These are phyloP conservation scores for Talpa occidentalis DNA, from an alignment of 2,113 vertebrate species.

Conservation along the genomic window DNA sequence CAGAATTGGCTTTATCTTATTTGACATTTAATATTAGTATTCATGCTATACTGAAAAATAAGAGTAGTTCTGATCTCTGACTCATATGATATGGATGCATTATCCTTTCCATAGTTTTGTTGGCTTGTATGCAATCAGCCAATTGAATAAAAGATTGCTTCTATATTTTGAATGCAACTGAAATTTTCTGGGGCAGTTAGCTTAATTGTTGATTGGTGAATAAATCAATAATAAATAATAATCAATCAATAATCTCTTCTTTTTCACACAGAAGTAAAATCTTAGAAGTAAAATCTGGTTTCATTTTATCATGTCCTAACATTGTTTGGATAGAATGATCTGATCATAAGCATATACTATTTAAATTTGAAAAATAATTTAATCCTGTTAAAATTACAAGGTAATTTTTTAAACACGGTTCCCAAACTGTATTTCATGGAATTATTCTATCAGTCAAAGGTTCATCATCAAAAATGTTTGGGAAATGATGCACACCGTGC, in stretches of 20 bases:
- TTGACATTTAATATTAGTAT: constrained; percentile 16
- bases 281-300: not conserved
- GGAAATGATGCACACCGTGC: not conserved
- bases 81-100: not conserved
- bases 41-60: not conserved
- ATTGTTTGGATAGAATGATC: constrained; percentile 2
- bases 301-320: constrained; percentile 22
- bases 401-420: constrained; percentile 29
- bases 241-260: constrained; percentile 3
- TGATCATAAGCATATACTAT: not conserved
- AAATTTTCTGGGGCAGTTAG: constrained; percentile 13
- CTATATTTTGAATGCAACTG: not conserved
- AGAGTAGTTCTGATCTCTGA: not conserved
- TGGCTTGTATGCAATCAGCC: constrained; percentile 10
- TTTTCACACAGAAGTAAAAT: constrained; percentile 11
- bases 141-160: not conserved
- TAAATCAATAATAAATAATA: not conserved
- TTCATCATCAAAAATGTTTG: constrained; percentile 22
- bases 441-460: not conserved
- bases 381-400: constrained; percentile 41
- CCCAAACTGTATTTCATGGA: constrained; percentile 27
- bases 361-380: constrained; percentile 48
- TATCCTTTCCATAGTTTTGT: constrained; percentile 10
- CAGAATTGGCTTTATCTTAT: not conserved
- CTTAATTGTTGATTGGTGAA: not conserved